Evolutionary conservation across 2,797 vertebrate species (phyloP), one percentile per base, ranked within the genome.

Genomic region (Taenioides sp.): DNA sequence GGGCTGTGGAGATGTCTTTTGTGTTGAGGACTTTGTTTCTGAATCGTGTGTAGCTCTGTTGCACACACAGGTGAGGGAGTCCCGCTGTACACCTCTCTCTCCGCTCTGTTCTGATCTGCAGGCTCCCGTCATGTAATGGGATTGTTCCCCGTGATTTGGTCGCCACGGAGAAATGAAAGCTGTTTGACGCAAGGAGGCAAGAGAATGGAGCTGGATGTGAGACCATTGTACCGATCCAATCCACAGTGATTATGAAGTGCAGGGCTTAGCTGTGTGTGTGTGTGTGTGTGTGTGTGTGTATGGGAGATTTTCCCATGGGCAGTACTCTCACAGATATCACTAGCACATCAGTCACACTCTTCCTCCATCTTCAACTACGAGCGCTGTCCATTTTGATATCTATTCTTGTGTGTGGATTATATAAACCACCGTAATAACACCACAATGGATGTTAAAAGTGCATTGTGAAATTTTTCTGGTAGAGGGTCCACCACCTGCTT

Each of bases 341-440:
- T 50, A 28, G 67, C 0, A 76, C 89, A 89, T 89, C 87, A 87
- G 88, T 90, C 87, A 86, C 47, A 7, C 31, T 34, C 31, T 73
- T 65, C 79, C 83, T 77, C 70, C 72, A 69, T 58, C 75, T 34
- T 80, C 77, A 55, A 12, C 69, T 65, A 43, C 71, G 71, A 62
- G 64, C 49, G 1, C 55, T 20, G 23, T 47, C 16, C 37, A 12
- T 22, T 50, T 23, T 23, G 1, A 20, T 31, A 27, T 67, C 3
- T 72, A 47, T 67, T 55, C 69, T 40, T 23, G 16, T 69, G 71
- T 40, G n/a, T 49, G 62, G 69, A 50, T 22, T 0, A 20, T 17
- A 60, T 58, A 25, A 11, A 4, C 23, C 63, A 11, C 20, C 0
- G n/a, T 54, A 54, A 54, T 54, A 54, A 54, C 20, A 10, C 27